These are phyloP conservation scores for Trichogramma evanescens DNA, from an alignment of 2,888 invertebrate genomes.

Conservation along the genomic window DNA sequence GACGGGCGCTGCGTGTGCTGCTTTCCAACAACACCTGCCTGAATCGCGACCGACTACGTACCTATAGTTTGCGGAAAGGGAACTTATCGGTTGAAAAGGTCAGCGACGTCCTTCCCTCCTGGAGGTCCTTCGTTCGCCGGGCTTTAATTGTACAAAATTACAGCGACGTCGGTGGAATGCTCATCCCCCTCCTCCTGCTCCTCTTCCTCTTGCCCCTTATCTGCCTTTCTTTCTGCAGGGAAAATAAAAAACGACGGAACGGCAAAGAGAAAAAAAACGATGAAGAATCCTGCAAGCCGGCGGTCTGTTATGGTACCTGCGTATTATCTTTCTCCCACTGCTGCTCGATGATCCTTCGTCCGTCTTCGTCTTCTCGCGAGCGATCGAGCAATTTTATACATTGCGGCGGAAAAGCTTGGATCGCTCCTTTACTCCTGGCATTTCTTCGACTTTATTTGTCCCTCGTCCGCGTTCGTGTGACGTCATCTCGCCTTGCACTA, in stretches of 20 bases:
- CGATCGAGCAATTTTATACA: no score
- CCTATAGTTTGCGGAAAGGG: no score
- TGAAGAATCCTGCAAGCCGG: background rate
- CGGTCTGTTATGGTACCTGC: conserved; percentile 22
- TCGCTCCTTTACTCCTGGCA: no score
- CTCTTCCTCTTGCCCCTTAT: background rate
- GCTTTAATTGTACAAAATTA: conserved; percentile 23
- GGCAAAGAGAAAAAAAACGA: background rate
- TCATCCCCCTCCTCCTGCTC: conserved; percentile 9
- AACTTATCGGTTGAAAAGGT: no score
- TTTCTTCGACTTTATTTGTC: no score
- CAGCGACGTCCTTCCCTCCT: background rate
- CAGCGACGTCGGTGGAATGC: conserved; percentile 18
- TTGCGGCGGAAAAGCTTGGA: no score
- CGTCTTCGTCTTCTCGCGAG: no score
- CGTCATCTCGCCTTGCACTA: no score
- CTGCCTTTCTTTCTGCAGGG: background rate
- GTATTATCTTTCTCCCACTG: conserved; percentile 17
- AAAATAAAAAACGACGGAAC: background rate
- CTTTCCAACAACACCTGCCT: no score
- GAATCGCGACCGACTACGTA: no score
- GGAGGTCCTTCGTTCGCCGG: conserved; percentile 19
- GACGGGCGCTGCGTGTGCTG: no score
- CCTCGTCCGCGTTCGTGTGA: no score
- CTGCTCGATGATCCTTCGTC: background rate